Evolutionary conservation across 2,888 invertebrate species (phyloP).

Genomic region (Drosophila neoperkinsi): DNA sequence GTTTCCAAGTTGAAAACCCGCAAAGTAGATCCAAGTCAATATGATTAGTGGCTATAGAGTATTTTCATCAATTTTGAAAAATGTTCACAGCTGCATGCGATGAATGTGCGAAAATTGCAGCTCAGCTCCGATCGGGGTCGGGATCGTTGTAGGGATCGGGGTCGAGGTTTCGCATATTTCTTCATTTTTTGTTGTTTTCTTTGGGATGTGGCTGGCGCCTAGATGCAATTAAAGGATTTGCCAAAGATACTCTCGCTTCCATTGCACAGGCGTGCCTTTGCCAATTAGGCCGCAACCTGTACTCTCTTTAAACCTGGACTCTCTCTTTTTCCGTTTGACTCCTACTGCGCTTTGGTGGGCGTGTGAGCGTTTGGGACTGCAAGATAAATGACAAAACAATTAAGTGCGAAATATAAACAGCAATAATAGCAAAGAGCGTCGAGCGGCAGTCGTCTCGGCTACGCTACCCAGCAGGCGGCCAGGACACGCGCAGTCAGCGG

Average conservation of each 20-base stretch:
- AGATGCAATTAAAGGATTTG: slow-evolving; percentile 75
- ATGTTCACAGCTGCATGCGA: slow-evolving; percentile 71
- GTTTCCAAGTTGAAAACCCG: neutral
- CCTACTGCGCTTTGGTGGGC: slow-evolving; percentile 25
- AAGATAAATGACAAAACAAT: slow-evolving; percentile 84
- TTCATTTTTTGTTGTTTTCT: neutral
- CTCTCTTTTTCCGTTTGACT: neutral
- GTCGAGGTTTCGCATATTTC: slow-evolving; percentile 3
- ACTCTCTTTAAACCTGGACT: neutral
- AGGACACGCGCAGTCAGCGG: slow-evolving; percentile 64
- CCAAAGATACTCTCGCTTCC: slow-evolving; percentile 26
- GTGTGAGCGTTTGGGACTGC: slow-evolving; percentile 38
- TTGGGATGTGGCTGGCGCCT: slow-evolving; percentile 61
- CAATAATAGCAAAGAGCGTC: slow-evolving; percentile 48
- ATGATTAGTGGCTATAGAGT: slow-evolving; percentile 6
- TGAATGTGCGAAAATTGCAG: slow-evolving; percentile 61
- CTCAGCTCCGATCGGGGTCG: slow-evolving; percentile 11
- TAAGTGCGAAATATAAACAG: slow-evolving; percentile 83
- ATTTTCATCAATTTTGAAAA: slow-evolving; percentile 31
- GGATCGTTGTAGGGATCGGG: neutral
- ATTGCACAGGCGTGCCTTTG: slow-evolving; percentile 47
- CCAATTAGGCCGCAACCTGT: slow-evolving; percentile 53
- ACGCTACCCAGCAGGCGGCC: slow-evolving; percentile 53
- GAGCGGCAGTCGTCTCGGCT: slow-evolving; percentile 13
- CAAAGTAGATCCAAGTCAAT: slow-evolving; percentile 6